Evolutionary conservation across 2,888 invertebrate genomes (phyloP).

Genomic region (Euspilapteryx auroguttella): DNA sequence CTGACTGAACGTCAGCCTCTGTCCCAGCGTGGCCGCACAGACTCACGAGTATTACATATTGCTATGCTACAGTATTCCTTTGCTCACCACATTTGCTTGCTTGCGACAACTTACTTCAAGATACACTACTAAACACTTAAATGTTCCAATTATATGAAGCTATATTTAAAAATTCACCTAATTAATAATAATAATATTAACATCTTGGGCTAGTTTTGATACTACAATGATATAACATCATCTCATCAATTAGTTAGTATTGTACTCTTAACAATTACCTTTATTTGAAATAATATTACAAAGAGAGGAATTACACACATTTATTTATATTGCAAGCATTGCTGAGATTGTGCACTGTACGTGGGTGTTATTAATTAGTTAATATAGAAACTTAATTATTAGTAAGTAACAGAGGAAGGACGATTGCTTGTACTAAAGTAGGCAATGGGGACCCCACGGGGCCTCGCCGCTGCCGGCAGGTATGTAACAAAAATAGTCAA

Average conservation of each 20-base stretch:
- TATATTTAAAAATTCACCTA: conserved; percentile 60
- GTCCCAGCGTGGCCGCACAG: not conserved
- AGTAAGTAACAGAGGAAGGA: conserved; percentile 14
- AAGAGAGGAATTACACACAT: conserved; percentile 37
- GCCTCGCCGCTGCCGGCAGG: conserved; percentile 9
- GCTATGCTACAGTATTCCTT: no score
- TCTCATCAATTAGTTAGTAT: no score
- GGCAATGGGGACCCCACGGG: conserved; percentile 13
- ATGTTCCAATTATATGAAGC: conserved; percentile 62
- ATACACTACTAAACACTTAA: conserved; percentile 57
- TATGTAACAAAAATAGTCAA: conserved; percentile 35
- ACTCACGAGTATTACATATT: not conserved
- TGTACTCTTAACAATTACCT: conserved; percentile 62
- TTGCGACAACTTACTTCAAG: conserved; percentile 44
- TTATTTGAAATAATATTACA: conserved; percentile 34
- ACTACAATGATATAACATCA: conserved; percentile 62
- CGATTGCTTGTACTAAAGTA: conserved; percentile 39
- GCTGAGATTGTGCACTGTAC: conserved; percentile 60
- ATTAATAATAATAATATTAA: conserved; percentile 59
- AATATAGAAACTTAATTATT: conserved; percentile 29
- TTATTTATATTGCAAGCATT: conserved; percentile 58
- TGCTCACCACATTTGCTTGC: no score
- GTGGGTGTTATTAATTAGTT: conserved; percentile 27
- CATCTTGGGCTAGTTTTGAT: conserved; percentile 64
- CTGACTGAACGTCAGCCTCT: conserved; percentile 7